Evolutionary conservation across 2,797 vertebrate species (phyloP).

Genomic region (Cryptoblepharus egeriae): DNA sequence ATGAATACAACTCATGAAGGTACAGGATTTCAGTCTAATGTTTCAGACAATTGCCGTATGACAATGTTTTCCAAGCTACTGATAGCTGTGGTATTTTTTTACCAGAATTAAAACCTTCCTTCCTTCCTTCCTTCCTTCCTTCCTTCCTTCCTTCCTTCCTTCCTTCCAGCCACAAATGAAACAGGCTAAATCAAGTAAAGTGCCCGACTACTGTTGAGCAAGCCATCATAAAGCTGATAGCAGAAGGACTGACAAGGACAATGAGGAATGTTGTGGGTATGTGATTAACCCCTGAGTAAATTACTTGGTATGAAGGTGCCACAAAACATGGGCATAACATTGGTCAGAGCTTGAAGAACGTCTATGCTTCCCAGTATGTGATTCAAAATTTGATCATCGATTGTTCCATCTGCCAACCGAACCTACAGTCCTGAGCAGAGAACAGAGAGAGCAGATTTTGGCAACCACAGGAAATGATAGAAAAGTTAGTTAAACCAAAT

Average conservation of each 20-base stretch:
- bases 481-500: not conserved
- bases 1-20: too few relatives aligned
- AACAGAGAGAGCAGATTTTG: not conserved
- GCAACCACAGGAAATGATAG: conserved; percentile 10
- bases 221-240: not conserved
- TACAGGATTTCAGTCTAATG: too few relatives aligned
- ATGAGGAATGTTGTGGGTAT: not conserved
- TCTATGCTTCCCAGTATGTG: conserved; percentile 5
- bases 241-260: not conserved
- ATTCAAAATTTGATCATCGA: conserved; percentile 23
- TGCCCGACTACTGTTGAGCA: not conserved
- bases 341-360: not conserved
- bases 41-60: too few relatives aligned
- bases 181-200: not conserved
- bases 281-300: conserved; percentile 28
- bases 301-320: conserved; percentile 24
- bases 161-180: not conserved
- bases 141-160: too few relatives aligned
- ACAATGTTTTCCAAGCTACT: too few relatives aligned
- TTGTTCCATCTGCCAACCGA: not conserved
- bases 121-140: not conserved
- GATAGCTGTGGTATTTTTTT: too few relatives aligned
- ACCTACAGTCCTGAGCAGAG: too few relatives aligned
- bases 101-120: not conserved
- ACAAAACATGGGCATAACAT: not conserved